Evolutionary conservation across 2,888 invertebrate species (phyloP), one percentile per base, ranked within the genome.

Genomic region (Prionchulus punctatus): DNA sequence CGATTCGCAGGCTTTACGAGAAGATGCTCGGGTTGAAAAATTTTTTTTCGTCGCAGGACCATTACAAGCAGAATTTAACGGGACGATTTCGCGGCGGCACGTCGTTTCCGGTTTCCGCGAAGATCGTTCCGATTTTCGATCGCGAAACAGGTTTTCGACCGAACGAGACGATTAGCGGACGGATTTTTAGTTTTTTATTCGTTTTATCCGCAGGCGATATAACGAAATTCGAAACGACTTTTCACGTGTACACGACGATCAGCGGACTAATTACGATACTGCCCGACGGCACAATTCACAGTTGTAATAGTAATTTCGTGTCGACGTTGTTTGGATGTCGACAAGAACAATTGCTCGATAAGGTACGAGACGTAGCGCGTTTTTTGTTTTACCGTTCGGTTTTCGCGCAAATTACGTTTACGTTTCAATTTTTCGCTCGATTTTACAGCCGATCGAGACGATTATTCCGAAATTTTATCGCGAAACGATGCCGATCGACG

Each of bases 241-340:
- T 73, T 2, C 72, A 73, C 72, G 71, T 74, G 50, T 74, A 73
- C 63, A 68, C 71, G 65, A 81, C 80, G 66, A 79, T 82, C 45
- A 81, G 81, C 67, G 82, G 82, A 1, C 71, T 82, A 25, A 73
- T 82, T 21, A 80, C 81, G 1, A 75, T 82, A 0, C 77, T 79
- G 61, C 79, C 80, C 15, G 71, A 75, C 58, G 81, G 81, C n/a
- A 72, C 76, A 1, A 79, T 82, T 60, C 79, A 80, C 2, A 79
- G 79, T 0, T 80, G 81, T 63, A 82, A 82, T 70, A 79, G 81
- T 62, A 80, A 81, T 70, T 82, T 82, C 65, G 78, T 80, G 0
- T 77, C 78, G 72, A 70, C 81, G 60, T 78, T 82, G 55, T 81
- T 81, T 69, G 82, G 82, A 31, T 81, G 80, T 64, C 70, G 78